Percentiles rank a stretch among this genome's conserved stretches.
Evolutionary conservation across 1,140 invertebrate species (phyloP).

Genomic region (Drosophila kohkoa): DNA sequence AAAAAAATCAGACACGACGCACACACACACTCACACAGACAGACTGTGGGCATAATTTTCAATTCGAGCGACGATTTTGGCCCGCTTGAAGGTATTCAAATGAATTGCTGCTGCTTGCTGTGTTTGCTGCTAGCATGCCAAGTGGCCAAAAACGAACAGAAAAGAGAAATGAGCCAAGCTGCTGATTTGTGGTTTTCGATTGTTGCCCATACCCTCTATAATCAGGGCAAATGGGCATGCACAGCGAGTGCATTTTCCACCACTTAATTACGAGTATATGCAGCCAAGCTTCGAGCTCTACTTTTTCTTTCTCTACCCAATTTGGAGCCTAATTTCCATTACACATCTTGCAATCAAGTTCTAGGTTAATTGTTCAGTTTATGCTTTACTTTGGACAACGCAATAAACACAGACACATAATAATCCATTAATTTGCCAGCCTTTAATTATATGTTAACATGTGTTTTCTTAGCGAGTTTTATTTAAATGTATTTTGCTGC

Average conservation of each 20-base stretch:
- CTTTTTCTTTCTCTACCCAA: too few relatives aligned
- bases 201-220: slow-evolving; percentile 12
- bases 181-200: slow-evolving; percentile 37
- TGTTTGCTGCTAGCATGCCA: slow-evolving; percentile 65
- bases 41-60: slow-evolving; percentile 43
- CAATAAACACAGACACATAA: too few relatives aligned
- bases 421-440: too few relatives aligned
- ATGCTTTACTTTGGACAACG: too few relatives aligned
- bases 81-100: slow-evolving; percentile 68
- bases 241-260: neutral
- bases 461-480: too few relatives aligned
- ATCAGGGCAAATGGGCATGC: neutral
- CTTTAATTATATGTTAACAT: too few relatives aligned
- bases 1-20: slow-evolving; percentile 13
- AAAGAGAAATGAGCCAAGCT: slow-evolving; percentile 73
- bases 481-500: too few relatives aligned
- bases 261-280: too few relatives aligned
- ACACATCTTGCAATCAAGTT: too few relatives aligned
- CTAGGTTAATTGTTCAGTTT: too few relatives aligned
- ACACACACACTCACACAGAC: slow-evolving; percentile 16
- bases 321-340: too few relatives aligned
- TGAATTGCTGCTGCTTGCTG: slow-evolving; percentile 50
- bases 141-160: slow-evolving; percentile 48
- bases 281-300: too few relatives aligned
- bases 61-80: slow-evolving; percentile 52